Conservation (phyloP, 2,113 vertebrate species). For the Prunella himalayana region DNA sequence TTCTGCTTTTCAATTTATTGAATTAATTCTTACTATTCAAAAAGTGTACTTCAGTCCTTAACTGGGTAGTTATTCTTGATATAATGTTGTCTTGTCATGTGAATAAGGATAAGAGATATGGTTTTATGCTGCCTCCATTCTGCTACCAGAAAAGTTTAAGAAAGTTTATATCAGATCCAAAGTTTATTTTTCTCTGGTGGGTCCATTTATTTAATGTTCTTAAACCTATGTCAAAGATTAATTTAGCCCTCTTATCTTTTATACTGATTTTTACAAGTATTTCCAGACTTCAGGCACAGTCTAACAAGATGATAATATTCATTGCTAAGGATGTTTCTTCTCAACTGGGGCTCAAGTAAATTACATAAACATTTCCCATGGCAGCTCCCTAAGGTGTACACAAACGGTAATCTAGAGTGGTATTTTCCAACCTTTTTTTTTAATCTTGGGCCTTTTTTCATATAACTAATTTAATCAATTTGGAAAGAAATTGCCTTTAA, state of each 20-base stretch:
- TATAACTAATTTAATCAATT: conserved; percentile 7
- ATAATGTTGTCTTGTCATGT: not conserved
- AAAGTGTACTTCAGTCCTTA: not conserved
- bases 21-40: not conserved
- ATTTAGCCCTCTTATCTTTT: not conserved
- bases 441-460: not conserved
- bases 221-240: not conserved
- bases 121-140: not conserved
- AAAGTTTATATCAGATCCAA: not conserved
- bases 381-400: conserved; percentile 16
- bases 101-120: not conserved
- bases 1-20: not conserved
- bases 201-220: not conserved
- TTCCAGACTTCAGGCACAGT: not conserved
- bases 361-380: not conserved
- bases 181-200: not conserved
- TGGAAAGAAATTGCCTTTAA: conserved; percentile 4
- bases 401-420: not conserved
- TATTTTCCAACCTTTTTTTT: not conserved
- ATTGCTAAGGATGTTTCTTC: conserved; percentile 12
- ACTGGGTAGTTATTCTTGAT: not conserved
- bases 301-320: not conserved
- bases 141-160: not conserved
- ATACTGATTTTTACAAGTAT: not conserved
- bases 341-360: not conserved